These are phyloP conservation scores for Terrapene triunguis DNA, from an alignment of 2,113 vertebrate genomes.

Conservation along the genomic window DNA sequence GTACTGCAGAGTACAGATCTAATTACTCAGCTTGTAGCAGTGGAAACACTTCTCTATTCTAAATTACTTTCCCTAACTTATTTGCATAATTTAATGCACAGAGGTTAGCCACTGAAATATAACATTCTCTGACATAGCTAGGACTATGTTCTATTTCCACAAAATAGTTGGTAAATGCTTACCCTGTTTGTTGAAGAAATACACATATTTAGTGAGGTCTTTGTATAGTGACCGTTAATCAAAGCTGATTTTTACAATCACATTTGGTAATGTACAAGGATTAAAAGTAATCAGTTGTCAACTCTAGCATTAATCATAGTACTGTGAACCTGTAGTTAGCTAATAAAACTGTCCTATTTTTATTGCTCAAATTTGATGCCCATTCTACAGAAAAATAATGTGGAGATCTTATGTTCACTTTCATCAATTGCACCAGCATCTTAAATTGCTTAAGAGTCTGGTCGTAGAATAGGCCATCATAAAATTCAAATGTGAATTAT, in stretches of 20 bases:
- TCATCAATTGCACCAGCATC: neutral
- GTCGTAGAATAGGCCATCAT: neutral
- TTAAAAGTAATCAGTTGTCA: neutral
- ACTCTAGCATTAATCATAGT: neutral
- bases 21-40: slow-evolving; percentile 82
- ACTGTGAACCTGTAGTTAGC: neutral
- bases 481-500: neutral
- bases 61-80: slow-evolving; percentile 78
- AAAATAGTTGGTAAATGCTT: slow-evolving; percentile 20
- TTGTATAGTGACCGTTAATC: neutral
- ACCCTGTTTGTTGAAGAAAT: neutral
- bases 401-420: neutral
- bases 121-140: slow-evolving; percentile 65
- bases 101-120: slow-evolving; percentile 73
- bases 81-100: slow-evolving; percentile 82
- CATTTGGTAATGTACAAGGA: neutral
- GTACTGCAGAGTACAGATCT: slow-evolving; percentile 77
- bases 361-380: neutral
- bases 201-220: neutral
- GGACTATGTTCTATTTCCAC: slow-evolving; percentile 50
- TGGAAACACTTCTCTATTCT: slow-evolving; percentile 72
- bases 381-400: neutral
- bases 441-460: neutral
- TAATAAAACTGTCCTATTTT: neutral
- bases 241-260: neutral